phyloP scores from a whole-genome alignment of 2,888 invertebrate species.

The Horisme vitalbata region DNA sequence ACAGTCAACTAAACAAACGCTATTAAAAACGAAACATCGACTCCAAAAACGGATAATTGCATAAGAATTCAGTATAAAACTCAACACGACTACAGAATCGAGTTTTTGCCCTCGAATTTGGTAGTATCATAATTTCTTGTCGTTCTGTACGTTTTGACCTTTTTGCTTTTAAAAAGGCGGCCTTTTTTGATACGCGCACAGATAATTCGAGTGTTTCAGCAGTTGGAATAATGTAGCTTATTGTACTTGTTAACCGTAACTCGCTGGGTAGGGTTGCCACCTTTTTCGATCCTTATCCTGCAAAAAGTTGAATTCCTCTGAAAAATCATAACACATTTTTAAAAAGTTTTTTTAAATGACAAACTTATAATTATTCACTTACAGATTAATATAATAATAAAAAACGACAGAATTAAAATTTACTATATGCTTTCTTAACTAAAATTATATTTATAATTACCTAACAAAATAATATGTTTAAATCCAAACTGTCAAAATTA shows the following conservation, averaged over 20 bases:
- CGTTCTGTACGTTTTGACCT: constrained; percentile 48
- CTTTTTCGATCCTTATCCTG: neutral
- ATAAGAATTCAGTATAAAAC: constrained; percentile 48
- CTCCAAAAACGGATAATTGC: constrained; percentile 52
- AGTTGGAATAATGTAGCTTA: constrained; percentile 59
- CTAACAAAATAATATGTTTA: too few species aligned
- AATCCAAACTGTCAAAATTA: too few species aligned
- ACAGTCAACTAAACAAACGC: constrained; percentile 45
- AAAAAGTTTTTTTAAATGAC: too few species aligned
- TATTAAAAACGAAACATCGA: constrained; percentile 38
- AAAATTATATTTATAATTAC: too few species aligned
- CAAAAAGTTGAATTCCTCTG: too few species aligned
- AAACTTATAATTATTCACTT: too few species aligned
- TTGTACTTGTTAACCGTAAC: constrained; percentile 46
- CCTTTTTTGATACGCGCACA: constrained; percentile 65
- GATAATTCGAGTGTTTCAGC: constrained; percentile 63
- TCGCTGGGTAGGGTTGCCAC: constrained; percentile 24
- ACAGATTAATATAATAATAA: too few species aligned
- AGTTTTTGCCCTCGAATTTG: constrained; percentile 73
- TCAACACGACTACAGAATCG: constrained; percentile 49
- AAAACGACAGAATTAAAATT: too few species aligned
- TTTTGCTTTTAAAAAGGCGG: constrained; percentile 48
- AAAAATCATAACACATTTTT: too few species aligned
- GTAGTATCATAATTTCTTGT: constrained; percentile 80
- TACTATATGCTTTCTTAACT: too few species aligned